Conservation (phyloP, 2,888 invertebrate genomes). For the Hydroisotoma schaefferi region DNA sequence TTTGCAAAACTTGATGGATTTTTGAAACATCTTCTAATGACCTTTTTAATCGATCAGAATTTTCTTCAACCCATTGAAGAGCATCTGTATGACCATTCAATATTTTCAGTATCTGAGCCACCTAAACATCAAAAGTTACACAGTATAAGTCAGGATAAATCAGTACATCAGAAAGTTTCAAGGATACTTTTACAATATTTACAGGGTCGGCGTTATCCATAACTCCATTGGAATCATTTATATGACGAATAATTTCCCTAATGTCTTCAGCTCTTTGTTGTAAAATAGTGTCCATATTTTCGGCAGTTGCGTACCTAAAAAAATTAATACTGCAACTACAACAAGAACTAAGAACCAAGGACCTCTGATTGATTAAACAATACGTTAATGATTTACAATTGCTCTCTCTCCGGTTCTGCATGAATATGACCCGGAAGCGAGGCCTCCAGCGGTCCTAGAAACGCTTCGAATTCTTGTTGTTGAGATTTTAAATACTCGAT, state of each 20-base stretch:
- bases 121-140: slow-evolving; percentile 60
- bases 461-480: slow-evolving; percentile 85
- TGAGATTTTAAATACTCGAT: slow-evolving; percentile 88
- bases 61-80: slow-evolving; percentile 88
- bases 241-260: slow-evolving; percentile 89
- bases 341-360: slow-evolving; percentile 9
- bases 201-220: slow-evolving; percentile 83
- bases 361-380: neutral
- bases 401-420: slow-evolving; percentile 69
- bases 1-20: slow-evolving; percentile 63
- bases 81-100: slow-evolving; percentile 95
- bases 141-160: slow-evolving; percentile 10
- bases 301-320: slow-evolving; percentile 74
- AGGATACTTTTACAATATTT: slow-evolving; percentile 51
- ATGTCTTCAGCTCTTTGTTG: slow-evolving; percentile 93
- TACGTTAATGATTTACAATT: slow-evolving; percentile 3
- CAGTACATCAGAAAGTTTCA: neutral
- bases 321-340: slow-evolving; percentile 13
- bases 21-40: slow-evolving; percentile 78
- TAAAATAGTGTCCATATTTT: slow-evolving; percentile 84
- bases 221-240: slow-evolving; percentile 81
- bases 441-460: slow-evolving; percentile 74
- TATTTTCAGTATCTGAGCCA: slow-evolving; percentile 87
- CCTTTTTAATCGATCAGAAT: slow-evolving; percentile 70
- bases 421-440: slow-evolving; percentile 28